Base-by-base conservation (phyloP, 2,888 invertebrate species). In the Nomada lathburiana region DNA sequence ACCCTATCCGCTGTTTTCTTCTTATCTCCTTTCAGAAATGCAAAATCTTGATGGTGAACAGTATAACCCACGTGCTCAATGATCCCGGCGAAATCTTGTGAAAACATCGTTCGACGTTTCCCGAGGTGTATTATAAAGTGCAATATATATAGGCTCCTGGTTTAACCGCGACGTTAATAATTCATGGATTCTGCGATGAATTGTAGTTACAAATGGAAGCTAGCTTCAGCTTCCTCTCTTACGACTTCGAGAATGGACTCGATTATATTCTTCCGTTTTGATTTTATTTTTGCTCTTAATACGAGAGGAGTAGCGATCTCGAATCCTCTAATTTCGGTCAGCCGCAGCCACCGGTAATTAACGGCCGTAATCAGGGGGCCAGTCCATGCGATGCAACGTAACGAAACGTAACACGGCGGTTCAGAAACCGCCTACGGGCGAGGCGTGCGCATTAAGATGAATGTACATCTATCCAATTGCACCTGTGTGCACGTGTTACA, bases 271-370 rank as follows among this genome's bases (percentile, higher is more conserved):
- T 2, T 53, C 29, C 13, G 26, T 64, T 23, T 26, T 68, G 47
- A 50, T 75, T 68, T 79, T 80, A 77, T 86, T 71, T 65, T 74
- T 63, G 68, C 36, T 65, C 57, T 68, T 86, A 79, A 80, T 84
- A 73, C 76, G 71, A 74, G 74, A 81, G 78, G 82, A 85, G 84
- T 85, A 81, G 78, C 83, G 74, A 78, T 23, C 79, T 42, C 78
- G 77, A 76, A 86, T 89, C 90, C 89, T 88, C 80, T 88, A 88
- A 89, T 90, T 88, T 87, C 29, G 69, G 72, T 68, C 20, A 74
- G 68, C 84, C 79, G 84, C 85, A 63, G 81, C 75, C 81, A 84
- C 81, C 74, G 85, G 86, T 83, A 90, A 90, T 90, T 88, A 90
- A 87, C 82, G 64, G 83, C 85, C 71, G 76, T 89, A 89, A 90